Evolutionary conservation across 2,888 invertebrate genomes (phyloP).

Genomic region (Dione vanillae): DNA sequence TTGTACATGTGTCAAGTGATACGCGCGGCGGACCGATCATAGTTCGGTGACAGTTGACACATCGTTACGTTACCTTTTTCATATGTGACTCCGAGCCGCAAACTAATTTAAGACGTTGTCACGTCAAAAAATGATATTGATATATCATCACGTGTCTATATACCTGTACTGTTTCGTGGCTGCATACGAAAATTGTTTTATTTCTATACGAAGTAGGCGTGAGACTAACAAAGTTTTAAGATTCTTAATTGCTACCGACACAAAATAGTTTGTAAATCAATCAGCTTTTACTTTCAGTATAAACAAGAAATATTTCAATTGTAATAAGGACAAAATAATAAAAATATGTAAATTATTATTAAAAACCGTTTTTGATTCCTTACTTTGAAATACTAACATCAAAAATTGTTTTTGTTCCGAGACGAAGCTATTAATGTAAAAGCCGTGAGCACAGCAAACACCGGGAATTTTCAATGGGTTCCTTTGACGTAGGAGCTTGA

Average conservation of each 20-base stretch:
- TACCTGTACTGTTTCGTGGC: too few species aligned
- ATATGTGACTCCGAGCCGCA: too few species aligned
- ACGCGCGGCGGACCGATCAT: too few species aligned
- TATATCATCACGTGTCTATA: too few species aligned
- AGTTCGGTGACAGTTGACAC: too few species aligned
- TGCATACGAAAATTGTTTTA: too few species aligned
- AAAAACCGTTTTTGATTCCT: not conserved
- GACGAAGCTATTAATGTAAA: constrained; percentile 8
- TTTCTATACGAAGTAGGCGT: too few species aligned
- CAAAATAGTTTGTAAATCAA: not conserved
- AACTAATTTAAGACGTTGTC: too few species aligned
- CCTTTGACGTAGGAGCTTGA: constrained; percentile 15
- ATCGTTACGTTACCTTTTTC: too few species aligned
- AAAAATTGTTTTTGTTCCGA: constrained; percentile 8
- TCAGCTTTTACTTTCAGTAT: not conserved
- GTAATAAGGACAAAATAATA: not conserved
- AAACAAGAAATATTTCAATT: not conserved
- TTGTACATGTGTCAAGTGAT: too few species aligned
- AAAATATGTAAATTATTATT: not conserved
- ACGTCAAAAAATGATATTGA: too few species aligned
- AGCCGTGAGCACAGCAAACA: constrained; percentile 10
- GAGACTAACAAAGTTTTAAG: not conserved
- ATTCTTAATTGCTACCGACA: not conserved
- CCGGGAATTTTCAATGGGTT: constrained; percentile 20
- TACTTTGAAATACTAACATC: constrained; percentile 1